A percentile compares a stretch with the other conserved stretches of the same genome.
Conservation (phyloP, 2,113 vertebrate species). For the Grantiella picta region DNA sequence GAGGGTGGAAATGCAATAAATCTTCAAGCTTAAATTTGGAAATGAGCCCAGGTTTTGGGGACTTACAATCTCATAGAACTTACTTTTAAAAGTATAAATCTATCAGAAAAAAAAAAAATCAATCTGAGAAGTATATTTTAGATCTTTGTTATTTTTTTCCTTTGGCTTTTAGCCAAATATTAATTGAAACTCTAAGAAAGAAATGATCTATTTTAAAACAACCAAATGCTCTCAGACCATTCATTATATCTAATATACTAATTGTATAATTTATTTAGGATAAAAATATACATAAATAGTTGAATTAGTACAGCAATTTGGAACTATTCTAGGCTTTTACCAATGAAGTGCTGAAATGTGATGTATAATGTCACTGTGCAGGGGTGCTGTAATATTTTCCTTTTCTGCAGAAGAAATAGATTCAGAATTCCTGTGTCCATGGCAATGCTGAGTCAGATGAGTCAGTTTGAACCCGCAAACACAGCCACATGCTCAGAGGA, state of each 20-base stretch:
- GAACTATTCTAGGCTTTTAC: background rate
- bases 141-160: background rate
- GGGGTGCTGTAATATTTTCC: background rate
- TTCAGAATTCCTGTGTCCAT: background rate
- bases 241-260: background rate
- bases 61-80: background rate
- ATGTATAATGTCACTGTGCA: background rate
- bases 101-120: slow-evolving; percentile 12
- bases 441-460: background rate
- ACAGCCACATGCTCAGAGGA: fast-evolving
- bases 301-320: background rate
- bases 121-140: background rate
- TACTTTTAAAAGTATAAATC: slow-evolving; percentile 52
- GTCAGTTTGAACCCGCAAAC: background rate
- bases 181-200: slow-evolving; percentile 45
- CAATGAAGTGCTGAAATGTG: background rate
- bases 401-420: background rate
- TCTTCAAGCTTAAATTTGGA: slow-evolving; percentile 48
- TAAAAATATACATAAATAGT: background rate
- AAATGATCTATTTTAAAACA: background rate
- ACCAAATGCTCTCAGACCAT: background rate
- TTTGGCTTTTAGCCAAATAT: background rate
- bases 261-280: background rate
- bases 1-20: slow-evolving; percentile 36
- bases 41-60: slow-evolving; percentile 11